phyloP scores from a whole-genome alignment of 2,113 vertebrate genomes.

The Pipra filicauda region DNA sequence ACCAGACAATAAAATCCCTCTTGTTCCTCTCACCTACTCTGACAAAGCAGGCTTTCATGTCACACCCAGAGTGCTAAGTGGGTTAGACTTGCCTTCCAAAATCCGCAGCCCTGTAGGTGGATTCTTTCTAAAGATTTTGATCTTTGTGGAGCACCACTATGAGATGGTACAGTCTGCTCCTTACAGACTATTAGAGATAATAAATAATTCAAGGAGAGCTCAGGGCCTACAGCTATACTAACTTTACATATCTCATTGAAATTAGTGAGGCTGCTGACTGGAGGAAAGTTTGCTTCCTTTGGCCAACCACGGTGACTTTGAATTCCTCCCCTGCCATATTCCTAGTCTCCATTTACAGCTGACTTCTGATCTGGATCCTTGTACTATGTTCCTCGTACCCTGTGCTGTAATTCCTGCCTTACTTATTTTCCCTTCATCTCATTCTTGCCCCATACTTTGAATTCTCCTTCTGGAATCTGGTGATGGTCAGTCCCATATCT shows the following conservation, averaged over 20 bases:
- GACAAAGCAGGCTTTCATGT: not conserved
- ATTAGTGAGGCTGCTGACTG: not conserved
- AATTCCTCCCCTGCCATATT: not conserved
- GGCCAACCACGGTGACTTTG: not conserved
- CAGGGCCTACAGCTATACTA: not conserved
- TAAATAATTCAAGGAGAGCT: not conserved
- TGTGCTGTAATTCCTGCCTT: not conserved
- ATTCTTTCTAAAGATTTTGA: constrained; percentile 39
- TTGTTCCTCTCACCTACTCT: not conserved
- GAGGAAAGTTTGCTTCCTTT: not conserved
- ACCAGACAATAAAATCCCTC: not conserved
- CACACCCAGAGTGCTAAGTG: not conserved
- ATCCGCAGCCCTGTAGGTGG: not conserved
- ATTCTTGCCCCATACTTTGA: not conserved
- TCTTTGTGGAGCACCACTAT: not conserved
- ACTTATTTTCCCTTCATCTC: not conserved
- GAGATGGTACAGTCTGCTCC: not conserved
- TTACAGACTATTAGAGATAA: not conserved
- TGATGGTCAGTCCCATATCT: not conserved
- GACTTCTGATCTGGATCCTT: not conserved
- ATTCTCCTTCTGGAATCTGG: not conserved
- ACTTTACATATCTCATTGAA: not conserved
- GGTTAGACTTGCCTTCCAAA: constrained; percentile 15
- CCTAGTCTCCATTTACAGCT: not conserved
- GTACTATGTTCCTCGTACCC: not conserved